Percentiles rank a stretch among this genome's conserved stretches.
Evolutionary conservation across 2,113 vertebrate species (phyloP).

Genomic region (Felis chaus): DNA sequence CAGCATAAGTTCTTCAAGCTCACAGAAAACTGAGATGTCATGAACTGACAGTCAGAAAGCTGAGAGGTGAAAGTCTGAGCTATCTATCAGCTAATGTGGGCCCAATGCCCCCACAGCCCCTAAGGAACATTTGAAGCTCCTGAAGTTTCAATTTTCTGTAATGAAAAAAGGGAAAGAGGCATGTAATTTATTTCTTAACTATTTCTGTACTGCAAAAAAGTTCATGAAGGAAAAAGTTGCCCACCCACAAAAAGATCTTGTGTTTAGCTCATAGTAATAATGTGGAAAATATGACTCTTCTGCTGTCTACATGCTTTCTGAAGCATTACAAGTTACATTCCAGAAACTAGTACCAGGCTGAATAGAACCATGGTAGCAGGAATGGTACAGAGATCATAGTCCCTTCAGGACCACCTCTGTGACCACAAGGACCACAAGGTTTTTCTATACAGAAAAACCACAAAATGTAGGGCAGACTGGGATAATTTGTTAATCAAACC

Average conservation of each 20-base stretch:
- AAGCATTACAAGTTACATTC: not conserved
- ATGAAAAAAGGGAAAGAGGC: not conserved
- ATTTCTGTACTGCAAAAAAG: not conserved
- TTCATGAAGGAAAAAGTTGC: not conserved
- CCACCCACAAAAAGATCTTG: not conserved
- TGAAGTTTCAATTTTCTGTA: not conserved
- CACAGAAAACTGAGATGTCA: not conserved
- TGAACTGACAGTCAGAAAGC: not conserved
- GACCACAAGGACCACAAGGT: too few species aligned
- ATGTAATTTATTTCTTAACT: conserved; percentile 56
- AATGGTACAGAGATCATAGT: not conserved
- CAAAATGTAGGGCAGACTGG: not conserved
- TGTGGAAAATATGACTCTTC: not conserved
- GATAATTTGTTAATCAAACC: not conserved
- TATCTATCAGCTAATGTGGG: not conserved
- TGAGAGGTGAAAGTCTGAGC: not conserved
- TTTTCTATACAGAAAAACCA: not conserved
- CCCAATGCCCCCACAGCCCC: too few species aligned
- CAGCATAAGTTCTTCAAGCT: not conserved
- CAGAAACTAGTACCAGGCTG: not conserved
- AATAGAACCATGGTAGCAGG: not conserved
- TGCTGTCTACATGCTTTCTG: not conserved
- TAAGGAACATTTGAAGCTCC: not conserved
- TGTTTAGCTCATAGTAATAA: not conserved
- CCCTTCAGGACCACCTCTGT: not conserved